Base-by-base conservation (phyloP, 1,140 invertebrate genomes). In the Arion vulgaris region DNA sequence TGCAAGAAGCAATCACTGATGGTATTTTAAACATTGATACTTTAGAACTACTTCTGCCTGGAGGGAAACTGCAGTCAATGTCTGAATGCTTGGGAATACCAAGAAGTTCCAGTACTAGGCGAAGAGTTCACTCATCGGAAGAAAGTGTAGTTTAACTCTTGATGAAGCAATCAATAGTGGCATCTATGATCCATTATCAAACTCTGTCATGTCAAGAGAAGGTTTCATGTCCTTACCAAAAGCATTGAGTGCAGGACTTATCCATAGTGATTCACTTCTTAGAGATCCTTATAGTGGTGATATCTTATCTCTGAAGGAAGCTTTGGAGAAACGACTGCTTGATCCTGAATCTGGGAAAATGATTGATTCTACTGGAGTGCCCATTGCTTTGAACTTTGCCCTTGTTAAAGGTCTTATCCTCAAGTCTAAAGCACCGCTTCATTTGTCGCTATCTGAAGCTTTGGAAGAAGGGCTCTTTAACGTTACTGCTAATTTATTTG, bases 331-430 rank as follows among this genome's bases (percentile, higher is more conserved):
- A 77, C 94, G 95, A 71, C 94, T 97, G 53, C 94, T 98, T 51
- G 95, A 98, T 91, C 94, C 95, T 11, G 94, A 95, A 85, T 94
- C 94, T 68, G 96, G 96, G 39, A 93, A 89, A 85, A 90, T 92
- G 86, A 94, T 95, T 49, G 93, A 95, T 85, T 93, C 94, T 2
- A 93, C 94, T 81, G 93, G 94, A 45, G 93, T 95, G 87, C 93
- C 94, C n/a, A 93, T 97, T 68, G 95, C 97, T 92, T 96, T 98
- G 86, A 94, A 95, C 75, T 96, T 97, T 94, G 97, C 96, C 13
- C 95, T 97, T 86, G 96, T 97, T 90, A 94, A 95, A 86, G 96
- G 96, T 34, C 92, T 96, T 26, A 92, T 98, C 7, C 93, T 97
- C 32, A 96, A 97, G 93, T 90, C 88, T n/a, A 96, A 97, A 93